These are phyloP conservation scores for Chamaedrilus cognettii DNA, from an alignment of 2,888 invertebrate species.

Conservation along the genomic window DNA sequence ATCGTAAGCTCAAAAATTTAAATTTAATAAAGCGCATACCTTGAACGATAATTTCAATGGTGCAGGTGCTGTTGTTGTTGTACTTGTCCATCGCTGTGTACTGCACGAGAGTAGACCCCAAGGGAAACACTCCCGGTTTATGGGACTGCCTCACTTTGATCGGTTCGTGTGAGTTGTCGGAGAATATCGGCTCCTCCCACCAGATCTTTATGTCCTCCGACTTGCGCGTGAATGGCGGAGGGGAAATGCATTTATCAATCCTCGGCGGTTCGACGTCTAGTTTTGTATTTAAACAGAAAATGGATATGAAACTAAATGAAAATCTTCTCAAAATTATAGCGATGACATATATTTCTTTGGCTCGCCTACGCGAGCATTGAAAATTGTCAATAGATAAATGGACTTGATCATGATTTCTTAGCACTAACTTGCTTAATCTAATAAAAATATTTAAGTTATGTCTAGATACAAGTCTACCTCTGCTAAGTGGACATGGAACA, in stretches of 20 bases:
- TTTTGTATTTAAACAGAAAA: too few relatives aligned
- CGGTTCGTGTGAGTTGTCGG: conserved; percentile 65
- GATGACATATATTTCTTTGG: too few relatives aligned
- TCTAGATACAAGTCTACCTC: too few relatives aligned
- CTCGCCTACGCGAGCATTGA: too few relatives aligned
- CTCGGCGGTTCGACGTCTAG: conserved; percentile 67
- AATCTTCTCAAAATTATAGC: neutral
- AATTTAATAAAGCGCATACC: conserved; percentile 31
- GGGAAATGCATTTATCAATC: conserved; percentile 65
- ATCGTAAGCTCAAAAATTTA: neutral
- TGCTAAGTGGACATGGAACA: too few relatives aligned
- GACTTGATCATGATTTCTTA: too few relatives aligned
- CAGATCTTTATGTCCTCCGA: conserved; percentile 42
- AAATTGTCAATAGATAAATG: too few relatives aligned
- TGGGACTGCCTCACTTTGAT: conserved; percentile 52
- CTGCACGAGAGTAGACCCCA: conserved; percentile 65
- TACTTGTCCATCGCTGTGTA: conserved; percentile 68
- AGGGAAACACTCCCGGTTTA: conserved; percentile 62
- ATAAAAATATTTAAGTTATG: too few relatives aligned
- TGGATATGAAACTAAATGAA: neutral
- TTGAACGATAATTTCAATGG: conserved; percentile 65
- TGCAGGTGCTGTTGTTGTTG: conserved; percentile 68
- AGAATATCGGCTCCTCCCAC: conserved; percentile 67
- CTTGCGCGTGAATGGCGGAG: conserved; percentile 62
- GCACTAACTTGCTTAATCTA: too few relatives aligned